Evolutionary conservation across 2,113 vertebrate species (phyloP), one percentile per base, ranked within the genome.

Genomic region (Salvelinus namaycush): DNA sequence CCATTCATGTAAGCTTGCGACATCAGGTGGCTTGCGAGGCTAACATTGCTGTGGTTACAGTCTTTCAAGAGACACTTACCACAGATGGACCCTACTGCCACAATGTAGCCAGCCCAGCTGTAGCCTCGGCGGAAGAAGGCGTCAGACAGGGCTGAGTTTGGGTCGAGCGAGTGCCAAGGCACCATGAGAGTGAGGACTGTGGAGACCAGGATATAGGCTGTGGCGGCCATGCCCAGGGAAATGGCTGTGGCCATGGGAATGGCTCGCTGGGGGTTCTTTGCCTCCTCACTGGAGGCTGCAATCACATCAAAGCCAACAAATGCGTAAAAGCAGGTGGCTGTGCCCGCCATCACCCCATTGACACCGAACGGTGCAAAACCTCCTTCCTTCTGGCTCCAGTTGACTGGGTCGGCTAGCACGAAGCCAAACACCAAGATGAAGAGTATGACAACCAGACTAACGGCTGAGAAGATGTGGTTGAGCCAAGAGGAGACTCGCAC

Each of bases 301-400:
- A 99, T 99, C n/a, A 99, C 96, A 0, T 98, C 98, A 0, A 99
- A 99, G 68, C 98, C 98, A 69, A 99, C 96, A 0, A 98, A 99
- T 5, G 98, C 97, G 0, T 96, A 99, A 89, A 99, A 98, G 81
- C 98, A 99, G 1, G 96, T 98, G 74, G 98, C 97, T 0, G 98
- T 97, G 82, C 98, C 98, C 0, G 96, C 94, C 91, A 99, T 89
- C 86, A 99, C 90, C 22, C 98, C 98, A 0, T 97, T 98, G 18
- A 97, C 64, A 5, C 98, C 97, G 0, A 91, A 97, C 0, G 97
- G 98, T 2, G 95, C 94, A 11, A 99, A 99, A 7, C 98, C 97
- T 0, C 98, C 97, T 76, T 97, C 94, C 20, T 88, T 90, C 1
- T 89, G 24, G 3, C 96, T 93, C 97, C 96, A 99, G 87, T 99